Base-by-base conservation (phyloP, 2,888 invertebrate genomes). In the Platycheirus albimanus region DNA sequence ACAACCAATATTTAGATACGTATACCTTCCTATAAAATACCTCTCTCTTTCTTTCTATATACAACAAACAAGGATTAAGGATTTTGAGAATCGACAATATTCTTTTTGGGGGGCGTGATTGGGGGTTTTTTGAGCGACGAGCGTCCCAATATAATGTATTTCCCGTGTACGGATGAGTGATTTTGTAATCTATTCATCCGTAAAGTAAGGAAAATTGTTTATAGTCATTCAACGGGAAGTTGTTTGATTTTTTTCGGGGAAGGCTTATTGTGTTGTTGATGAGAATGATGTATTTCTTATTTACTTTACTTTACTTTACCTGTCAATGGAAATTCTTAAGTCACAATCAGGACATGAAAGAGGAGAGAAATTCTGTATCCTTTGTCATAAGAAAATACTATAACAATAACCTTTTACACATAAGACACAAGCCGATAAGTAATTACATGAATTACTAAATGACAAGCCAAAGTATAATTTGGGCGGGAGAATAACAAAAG, bases 31-130 rank as follows among this genome's bases (percentile, higher is more conserved):
- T 3, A 24, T 24, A 24, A 6, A 24, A 3, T 24, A 3, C 24
- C 24, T 3, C 24, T 24, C 24, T 33, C 7, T 8, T 6, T 8
- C 5, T 33, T 33, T 8, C 30, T 11, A n/a, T 33, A 19, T 5
- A 41, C 3, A 43, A 58, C 8, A 58, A 28, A 58, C 43, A 58
- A 15, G 41, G 28, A 61, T 45, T 15, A 17, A 17, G 43, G 28
- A 28, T 30, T 61, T 45, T 11, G 15, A 15, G 17, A 58, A 28
- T 61, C 30, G 30, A 30, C 30, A 61, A 17, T 28, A 43, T 11
- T 30, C 17, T 17, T 43, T 1, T 11, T 17, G 0, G 15, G 13
- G 6, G 4, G 2, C 38, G 56, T 3, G n/a, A n/a, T n/a, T n/a
- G n/a, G n/a, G n/a, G n/a, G n/a, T n/a, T n/a, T n/a, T n/a, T n/a